A percentile compares a stretch with the other conserved stretches of the same genome.
phyloP scores from a whole-genome alignment of 2,113 vertebrate species.

The Chlorodrepanis virens region DNA sequence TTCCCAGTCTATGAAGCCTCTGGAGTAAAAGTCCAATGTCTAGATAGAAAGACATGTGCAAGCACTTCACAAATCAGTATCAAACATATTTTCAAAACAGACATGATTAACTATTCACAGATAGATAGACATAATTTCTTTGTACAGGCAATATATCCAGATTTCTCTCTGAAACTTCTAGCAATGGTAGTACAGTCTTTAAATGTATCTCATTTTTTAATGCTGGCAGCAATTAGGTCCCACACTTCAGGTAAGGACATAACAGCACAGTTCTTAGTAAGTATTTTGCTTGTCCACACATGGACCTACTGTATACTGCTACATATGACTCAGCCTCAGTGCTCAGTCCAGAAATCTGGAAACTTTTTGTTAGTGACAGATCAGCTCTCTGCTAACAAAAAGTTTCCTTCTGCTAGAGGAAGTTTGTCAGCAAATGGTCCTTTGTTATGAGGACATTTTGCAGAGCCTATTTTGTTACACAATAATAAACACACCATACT shows the following conservation, averaged over 20 bases:
- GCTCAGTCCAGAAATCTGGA: neutral
- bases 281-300: neutral
- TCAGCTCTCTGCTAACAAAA: neutral
- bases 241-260: neutral
- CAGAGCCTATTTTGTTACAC: neutral
- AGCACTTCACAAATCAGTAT: neutral
- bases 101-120: neutral
- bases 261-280: neutral
- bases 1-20: neutral
- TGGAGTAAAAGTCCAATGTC: neutral
- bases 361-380: neutral
- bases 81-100: neutral
- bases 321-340: neutral
- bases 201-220: neutral
- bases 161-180: neutral
- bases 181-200: neutral
- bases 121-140: neutral
- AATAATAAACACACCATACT: neutral
- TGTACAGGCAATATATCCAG: neutral
- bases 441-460: neutral
- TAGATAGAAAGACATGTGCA: neutral
- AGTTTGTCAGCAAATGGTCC: neutral
- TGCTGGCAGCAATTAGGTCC: neutral
- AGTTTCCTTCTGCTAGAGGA: neutral
- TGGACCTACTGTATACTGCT: neutral